Base-by-base conservation (phyloP, 2,888 invertebrate species). In the Sarcophaga caerulescens region DNA sequence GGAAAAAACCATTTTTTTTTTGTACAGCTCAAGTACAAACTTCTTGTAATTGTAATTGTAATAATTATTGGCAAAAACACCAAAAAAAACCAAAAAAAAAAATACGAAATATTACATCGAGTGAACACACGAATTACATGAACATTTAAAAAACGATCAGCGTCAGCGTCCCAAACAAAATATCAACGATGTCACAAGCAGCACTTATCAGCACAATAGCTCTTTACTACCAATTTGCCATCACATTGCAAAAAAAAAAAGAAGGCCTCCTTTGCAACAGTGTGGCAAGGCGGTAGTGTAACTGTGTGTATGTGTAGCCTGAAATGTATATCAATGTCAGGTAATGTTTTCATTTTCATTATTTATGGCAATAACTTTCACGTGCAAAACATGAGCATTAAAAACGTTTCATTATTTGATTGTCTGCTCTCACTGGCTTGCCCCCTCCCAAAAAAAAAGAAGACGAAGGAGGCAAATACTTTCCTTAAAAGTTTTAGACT, bases 251-350 rank as follows among this genome's bases (percentile, higher is more conserved):
- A 47, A 77, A 25, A 19, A 57, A n/a, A 57, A 10, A 63, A 71
- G 12, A 65, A 45, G 5, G 57, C 44, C 35, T 11, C 52, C 5
- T 70, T n/a, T 11, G n/a, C n/a, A n/a, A 35, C 11, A 65, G 1
- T 69, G 25, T 69, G 63, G 47, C n/a, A 21, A n/a, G 19, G 23
- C 10, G 17, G 47, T 73, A 47, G 14, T 70, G 65, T 70, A 84
- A 60, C 45, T 44, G 65, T 59, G 57, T 71, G 23, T 21, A 21
- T 44, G 59, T 71, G 19, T 21, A 47, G 66, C 47, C 89, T 91
- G 90, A 90, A 90, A 90, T 90, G 90, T 90, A 89, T 88, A 88
- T 88, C 88, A 88, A 88, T 88, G 88, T 88, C 88, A 87, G 70
- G 59, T 78, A 84, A 78, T 78, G 82, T 87, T 88, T 89, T 88